Evolutionary conservation across 1,140 invertebrate species (phyloP), one percentile per base, ranked within the genome.

Genomic region (Macrobrachium nipponense): DNA sequence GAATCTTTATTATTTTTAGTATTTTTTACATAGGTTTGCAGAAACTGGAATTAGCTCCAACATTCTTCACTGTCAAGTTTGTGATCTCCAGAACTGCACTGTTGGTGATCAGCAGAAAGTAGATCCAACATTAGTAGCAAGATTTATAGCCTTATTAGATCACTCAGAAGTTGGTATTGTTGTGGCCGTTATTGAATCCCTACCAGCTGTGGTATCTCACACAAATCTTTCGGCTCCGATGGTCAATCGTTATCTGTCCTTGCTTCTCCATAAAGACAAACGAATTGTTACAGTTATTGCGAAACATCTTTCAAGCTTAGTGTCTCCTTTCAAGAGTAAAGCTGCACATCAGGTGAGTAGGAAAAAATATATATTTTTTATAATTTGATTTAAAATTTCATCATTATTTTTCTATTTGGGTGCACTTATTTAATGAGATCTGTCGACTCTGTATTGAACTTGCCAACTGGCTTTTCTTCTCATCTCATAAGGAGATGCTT

Each of bases 81-180:
- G 82, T 27, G 27, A 59, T 20, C 17, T 62, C 0, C 17, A 27
- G 5, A 66, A 15, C 43, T 66, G 72, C 8, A 80, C 12, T 66
- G n/a, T 51, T 51, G 51, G 0, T 51, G 58, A 76, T n/a, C 12
- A 59, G 8, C 72, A 64, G 11, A 23, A 43, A n/a, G 82, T 83
- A 76, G 82, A 83, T 64, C 61, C 82, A 15, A 83, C 82, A 23
- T 23, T 83, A 20, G 82, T 83, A 36, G 75, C 82, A 11, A 27
- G 72, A 20, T 83, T 83, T 73, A 23, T 83, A n/a, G 72, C 58
- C 20, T 64, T 83, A 43, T 51, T 83, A 60, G 64, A 20, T 27
- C 82, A 77, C 51, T n/a, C 60, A 12, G 72, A 83, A 10, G 17
- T 44, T 6, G 10, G 20, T 5, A 64, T 83, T 15, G 27, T 83